phyloP scores from a whole-genome alignment of 1,140 invertebrate genomes.

The fruit fly (Drosophila melanogaster) region Release_6_plus_ISO1_MT NC_004354.4:18116501-18117000 shows the following conservation, averaged over 20 bases:
- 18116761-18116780: slow-evolving; percentile 81
- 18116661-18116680: slow-evolving; percentile 9
- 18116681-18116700: slow-evolving; percentile 31
- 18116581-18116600: slow-evolving; percentile 25
- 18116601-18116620: slow-evolving; percentile 7
- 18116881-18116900: slow-evolving; percentile 2
- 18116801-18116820: slow-evolving; percentile 85
- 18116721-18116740: slow-evolving; percentile 84
- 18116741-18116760: slow-evolving; percentile 83
- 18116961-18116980: slow-evolving; percentile 23
- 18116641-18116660: slow-evolving; percentile 11
- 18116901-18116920: background rate
- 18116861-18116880: slow-evolving; percentile 6
- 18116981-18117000: background rate
- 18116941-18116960: slow-evolving; percentile 78
- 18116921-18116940: slow-evolving; percentile 14
- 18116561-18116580: slow-evolving; percentile 22
- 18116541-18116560: slow-evolving; percentile 9
- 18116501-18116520: slow-evolving; percentile 2
- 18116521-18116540: slow-evolving; percentile 2
- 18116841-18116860: slow-evolving; percentile 76
- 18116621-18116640: slow-evolving; percentile 27
- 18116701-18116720: slow-evolving; percentile 85
- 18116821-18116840: slow-evolving; percentile 72
- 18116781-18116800: slow-evolving; percentile 84